These are phyloP conservation scores for Luidia sarsii DNA, from an alignment of 53 echinoderm and acorn worm genomes.

Conservation along the genomic window DNA sequence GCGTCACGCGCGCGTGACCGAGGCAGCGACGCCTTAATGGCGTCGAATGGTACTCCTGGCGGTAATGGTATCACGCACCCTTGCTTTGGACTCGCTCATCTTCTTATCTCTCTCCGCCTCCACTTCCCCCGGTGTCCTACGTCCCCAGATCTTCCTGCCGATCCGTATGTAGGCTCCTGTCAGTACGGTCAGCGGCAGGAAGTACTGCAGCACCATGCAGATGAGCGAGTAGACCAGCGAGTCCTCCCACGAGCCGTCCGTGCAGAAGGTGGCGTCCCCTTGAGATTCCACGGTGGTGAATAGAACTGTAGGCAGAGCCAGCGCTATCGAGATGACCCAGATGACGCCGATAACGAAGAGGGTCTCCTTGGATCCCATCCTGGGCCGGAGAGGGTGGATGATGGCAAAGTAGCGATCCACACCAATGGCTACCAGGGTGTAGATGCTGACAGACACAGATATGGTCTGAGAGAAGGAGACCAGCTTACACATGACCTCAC, in stretches of 20 bases:
- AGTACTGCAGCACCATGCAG: constrained; percentile 81
- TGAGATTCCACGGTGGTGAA: constrained; percentile 58
- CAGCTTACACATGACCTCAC: constrained; percentile 83
- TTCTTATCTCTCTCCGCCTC: constrained; percentile 79
- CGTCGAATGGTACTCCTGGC: too few species aligned
- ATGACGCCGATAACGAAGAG: constrained; percentile 69
- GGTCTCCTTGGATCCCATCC: constrained; percentile 76
- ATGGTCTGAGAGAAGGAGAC: constrained; percentile 88
- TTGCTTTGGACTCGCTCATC: constrained; percentile 85
- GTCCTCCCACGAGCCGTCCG: constrained; percentile 69
- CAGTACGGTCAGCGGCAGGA: constrained; percentile 82
- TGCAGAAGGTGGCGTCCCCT: constrained; percentile 63
- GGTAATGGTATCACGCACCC: constrained; percentile 63
- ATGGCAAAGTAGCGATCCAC: constrained; percentile 95
- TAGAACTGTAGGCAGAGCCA: constrained; percentile 75
- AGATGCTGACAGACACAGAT: constrained; percentile 93
- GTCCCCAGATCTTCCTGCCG: constrained; percentile 80
- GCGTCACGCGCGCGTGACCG: too few species aligned
- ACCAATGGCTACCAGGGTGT: constrained; percentile 92
- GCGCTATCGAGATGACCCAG: constrained; percentile 71
- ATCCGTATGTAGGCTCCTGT: constrained; percentile 77
- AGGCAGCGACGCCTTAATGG: too few species aligned
- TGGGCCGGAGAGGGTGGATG: constrained; percentile 77
- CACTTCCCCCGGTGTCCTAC: constrained; percentile 88
- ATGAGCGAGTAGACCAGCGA: constrained; percentile 69